Conservation (phyloP, 2,113 vertebrate genomes). For the Todiramphus saurophagus region DNA sequence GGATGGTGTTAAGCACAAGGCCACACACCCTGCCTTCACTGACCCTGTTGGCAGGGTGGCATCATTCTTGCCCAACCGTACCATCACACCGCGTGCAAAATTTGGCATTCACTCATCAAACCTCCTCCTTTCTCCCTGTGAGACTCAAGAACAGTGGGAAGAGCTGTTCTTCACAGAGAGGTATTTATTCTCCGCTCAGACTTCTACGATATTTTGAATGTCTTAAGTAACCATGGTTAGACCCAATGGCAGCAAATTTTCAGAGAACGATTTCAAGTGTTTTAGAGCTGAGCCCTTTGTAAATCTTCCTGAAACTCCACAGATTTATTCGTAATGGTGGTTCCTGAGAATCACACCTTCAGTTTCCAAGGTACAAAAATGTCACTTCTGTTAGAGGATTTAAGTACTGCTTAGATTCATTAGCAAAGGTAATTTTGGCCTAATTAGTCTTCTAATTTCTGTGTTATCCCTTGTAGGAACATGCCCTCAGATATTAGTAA, state of each 20-base stretch:
- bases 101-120: background rate
- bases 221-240: background rate
- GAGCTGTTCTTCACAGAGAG: background rate
- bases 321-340: background rate
- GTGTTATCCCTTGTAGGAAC: constrained; percentile 65
- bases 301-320: background rate
- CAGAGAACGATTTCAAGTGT: background rate
- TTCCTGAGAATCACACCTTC: background rate
- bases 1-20: background rate
- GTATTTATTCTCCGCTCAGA: background rate
- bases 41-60: rapidly evolving
- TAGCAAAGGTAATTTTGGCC: constrained; percentile 73
- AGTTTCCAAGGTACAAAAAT: background rate
- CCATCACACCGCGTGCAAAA: background rate
- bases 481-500: constrained; percentile 73
- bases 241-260: background rate
- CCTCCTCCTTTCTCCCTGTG: background rate
- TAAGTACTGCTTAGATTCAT: constrained; percentile 63
- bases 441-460: constrained; percentile 73
- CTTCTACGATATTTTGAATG: background rate
- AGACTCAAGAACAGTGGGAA: background rate
- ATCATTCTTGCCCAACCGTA: rapidly evolving
- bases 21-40: background rate
- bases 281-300: background rate
- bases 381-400: constrained; percentile 47